Evolutionary conservation across 2,888 invertebrate species (phyloP).

Genomic region (Hydriomena furcata): DNA sequence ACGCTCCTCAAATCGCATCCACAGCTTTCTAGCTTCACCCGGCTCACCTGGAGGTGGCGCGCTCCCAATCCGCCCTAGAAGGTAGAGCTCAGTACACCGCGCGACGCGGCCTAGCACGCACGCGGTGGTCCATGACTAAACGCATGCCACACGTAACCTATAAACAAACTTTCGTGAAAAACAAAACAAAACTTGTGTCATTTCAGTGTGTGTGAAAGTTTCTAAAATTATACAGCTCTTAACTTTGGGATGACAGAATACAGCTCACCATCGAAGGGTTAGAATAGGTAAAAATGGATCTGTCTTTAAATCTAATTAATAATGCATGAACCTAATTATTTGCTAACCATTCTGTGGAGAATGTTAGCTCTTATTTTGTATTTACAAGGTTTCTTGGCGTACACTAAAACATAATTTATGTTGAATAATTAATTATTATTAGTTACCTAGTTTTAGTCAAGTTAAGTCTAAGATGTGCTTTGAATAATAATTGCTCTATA

Average conservation of each 20-base stretch:
- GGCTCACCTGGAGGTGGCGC: constrained; percentile 59
- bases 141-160: constrained; percentile 49
- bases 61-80: constrained; percentile 47
- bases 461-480: too few relatives aligned
- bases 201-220: constrained; percentile 16
- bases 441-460: background rate
- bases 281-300: background rate
- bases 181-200: constrained; percentile 21
- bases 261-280: constrained; percentile 1
- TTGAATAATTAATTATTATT: background rate
- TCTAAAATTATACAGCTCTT: background rate
- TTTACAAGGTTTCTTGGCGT: constrained; percentile 7
- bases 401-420: background rate
- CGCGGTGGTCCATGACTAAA: constrained; percentile 38
- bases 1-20: constrained; percentile 42
- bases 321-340: constrained; percentile 8
- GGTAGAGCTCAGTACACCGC: constrained; percentile 61
- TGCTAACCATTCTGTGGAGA: constrained; percentile 4
- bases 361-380: constrained; percentile 6
- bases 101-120: constrained; percentile 49
- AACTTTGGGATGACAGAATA: constrained; percentile 2
- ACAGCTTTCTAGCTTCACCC: constrained; percentile 47
- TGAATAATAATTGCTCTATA: background rate
- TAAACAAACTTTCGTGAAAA: constrained; percentile 47
- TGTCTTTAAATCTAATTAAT: constrained; percentile 5